Percentiles rank a stretch among this genome's conserved stretches.
Conservation (phyloP, 1,140 invertebrate species). For the Pseudachorutes palmiensis region DNA sequence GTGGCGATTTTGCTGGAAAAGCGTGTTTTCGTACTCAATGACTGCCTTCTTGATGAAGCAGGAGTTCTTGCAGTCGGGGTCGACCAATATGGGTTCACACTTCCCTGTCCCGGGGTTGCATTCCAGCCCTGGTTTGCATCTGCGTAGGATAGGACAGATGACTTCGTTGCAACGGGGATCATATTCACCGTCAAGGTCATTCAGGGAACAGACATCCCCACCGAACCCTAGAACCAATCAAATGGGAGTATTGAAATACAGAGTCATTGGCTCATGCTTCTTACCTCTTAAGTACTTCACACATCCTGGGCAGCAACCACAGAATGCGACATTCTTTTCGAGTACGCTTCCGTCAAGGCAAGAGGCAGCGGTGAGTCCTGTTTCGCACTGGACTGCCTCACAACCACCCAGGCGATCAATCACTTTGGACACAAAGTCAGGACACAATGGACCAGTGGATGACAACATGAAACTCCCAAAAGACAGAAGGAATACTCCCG, state of each 20-base stretch:
- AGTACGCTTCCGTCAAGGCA: constrained; percentile 15
- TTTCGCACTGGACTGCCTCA: constrained; percentile 17
- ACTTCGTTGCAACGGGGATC: not conserved
- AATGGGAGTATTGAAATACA: not conserved
- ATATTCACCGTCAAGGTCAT: not conserved
- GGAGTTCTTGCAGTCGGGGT: constrained; percentile 1
- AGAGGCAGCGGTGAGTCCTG: constrained; percentile 5
- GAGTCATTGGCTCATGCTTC: not conserved
- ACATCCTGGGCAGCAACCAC: constrained; percentile 33
- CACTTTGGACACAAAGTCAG: not conserved
- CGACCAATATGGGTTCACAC: not conserved
- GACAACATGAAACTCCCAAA: not conserved
- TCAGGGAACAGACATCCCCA: not conserved
- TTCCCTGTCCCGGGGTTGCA: not conserved
- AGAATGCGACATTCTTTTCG: constrained; percentile 18
- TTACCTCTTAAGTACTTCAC: constrained; percentile 5
- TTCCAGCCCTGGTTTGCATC: not conserved
- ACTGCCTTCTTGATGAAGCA: constrained; percentile 10
- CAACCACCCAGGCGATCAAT: constrained; percentile 18
- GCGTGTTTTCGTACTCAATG: not conserved
- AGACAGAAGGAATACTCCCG: not conserved
- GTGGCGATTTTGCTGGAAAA: not conserved
- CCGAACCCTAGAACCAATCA: too few species aligned
- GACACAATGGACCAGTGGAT: not conserved
- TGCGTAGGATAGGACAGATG: not conserved